Evolutionary conservation across 2,113 vertebrate species (phyloP), one percentile per base, ranked within the genome.

Genomic region (Oophaga pumilio): DNA sequence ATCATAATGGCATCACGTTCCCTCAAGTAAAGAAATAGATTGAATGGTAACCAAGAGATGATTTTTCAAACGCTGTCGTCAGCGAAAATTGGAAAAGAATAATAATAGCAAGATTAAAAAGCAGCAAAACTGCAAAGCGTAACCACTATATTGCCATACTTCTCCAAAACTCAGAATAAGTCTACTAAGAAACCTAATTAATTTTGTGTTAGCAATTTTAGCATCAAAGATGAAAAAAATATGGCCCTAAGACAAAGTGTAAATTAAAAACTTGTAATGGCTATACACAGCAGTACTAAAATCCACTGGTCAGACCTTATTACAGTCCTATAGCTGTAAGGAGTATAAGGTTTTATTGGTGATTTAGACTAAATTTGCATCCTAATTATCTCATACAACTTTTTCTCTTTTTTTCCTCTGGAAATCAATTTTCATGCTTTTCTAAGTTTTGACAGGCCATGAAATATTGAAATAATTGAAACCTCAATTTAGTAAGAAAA

Each of bases 11-110:
- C 82, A 57, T 73, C 66, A 73, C 68, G 11, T 73, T 83, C 81
- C 66, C 68, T 74, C 66, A 73, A 43, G 82, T 57, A 59, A 84
- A 73, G 52, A 74, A 84, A 84, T 12, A 71, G 68, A 59, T 69
- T 73, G 82, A 84, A 17, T 84, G 24, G 64, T 74, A 84, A 84
- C 82, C 82, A 59, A 43, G 24, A 59, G 68, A 24, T 56, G 68
- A 73, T 71, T 57, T 71, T 26, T 84, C 66, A 71, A 57, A 33
- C 24, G 56, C 49, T n/a, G 26, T 17, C 68, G 59, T 84, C 24
- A 43, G 53, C 33, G 26, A 66, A 71, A 84, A 84, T 83, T 49
- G 82, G 57, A 74, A 59, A 57, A 14, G 14, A 33, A 57, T 20
- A 74, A 84, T 73, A 84, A 52, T 20, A 28, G 68, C 6, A 26